phyloP scores from a whole-genome alignment of 2,888 invertebrate species.

The Hecatera dysodea region DNA sequence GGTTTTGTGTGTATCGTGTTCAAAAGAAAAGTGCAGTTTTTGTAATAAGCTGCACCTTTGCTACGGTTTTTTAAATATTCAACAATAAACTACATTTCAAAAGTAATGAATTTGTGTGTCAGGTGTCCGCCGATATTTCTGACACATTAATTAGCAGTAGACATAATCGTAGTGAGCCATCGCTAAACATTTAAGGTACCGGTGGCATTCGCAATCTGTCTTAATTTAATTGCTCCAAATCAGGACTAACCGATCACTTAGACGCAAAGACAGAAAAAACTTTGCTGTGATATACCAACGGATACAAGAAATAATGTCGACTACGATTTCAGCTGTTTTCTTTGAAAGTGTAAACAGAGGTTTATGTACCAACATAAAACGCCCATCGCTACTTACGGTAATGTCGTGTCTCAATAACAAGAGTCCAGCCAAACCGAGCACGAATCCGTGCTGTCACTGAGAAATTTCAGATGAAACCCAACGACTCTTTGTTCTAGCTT shows the following conservation, averaged over 20 bases:
- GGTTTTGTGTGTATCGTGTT: not conserved
- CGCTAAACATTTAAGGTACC: not conserved
- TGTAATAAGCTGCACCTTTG: not conserved
- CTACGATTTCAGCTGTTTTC: not conserved
- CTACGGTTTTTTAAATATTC: not conserved
- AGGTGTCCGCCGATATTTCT: conserved; percentile 3
- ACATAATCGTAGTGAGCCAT: conserved; percentile 2
- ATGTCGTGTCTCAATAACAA: not conserved
- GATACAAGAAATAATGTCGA: not conserved
- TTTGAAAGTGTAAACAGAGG: not conserved
- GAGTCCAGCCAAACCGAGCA: not conserved
- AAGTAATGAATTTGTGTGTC: not conserved
- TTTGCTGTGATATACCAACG: not conserved
- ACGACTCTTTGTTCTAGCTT: not conserved
- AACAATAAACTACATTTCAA: not conserved
- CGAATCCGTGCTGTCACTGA: not conserved
- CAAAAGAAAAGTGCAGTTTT: conserved; percentile 4
- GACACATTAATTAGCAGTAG: not conserved
- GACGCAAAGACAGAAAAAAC: not conserved
- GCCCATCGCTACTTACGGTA: not conserved
- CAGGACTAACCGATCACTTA: conserved; percentile 14
- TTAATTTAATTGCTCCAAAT: conserved; percentile 25
- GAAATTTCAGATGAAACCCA: not conserved
- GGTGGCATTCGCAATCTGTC: conserved; percentile 19
- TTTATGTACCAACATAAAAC: not conserved